A percentile compares a stretch with the other conserved stretches of the same genome.
Evolutionary conservation across 92 coral and sea anemone genomes (phyloP).

Genomic region (Parazoanthus atlanticus): DNA sequence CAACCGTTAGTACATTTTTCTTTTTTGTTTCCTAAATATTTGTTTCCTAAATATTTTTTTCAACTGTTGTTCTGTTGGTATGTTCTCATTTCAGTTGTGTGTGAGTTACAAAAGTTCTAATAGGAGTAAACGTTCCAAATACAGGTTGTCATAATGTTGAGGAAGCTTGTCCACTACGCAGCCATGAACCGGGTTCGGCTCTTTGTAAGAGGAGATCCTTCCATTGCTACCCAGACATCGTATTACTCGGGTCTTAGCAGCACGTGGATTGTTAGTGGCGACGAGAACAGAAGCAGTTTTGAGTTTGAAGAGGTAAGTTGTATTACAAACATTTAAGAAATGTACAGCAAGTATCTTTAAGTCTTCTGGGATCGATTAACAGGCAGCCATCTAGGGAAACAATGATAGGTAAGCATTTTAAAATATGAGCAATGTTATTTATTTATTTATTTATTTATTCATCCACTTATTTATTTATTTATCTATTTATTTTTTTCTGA

Average conservation of each 20-base stretch:
- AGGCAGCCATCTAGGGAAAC: too few relatives aligned
- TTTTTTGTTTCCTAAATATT: too few relatives aligned
- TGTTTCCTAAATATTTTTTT: too few relatives aligned
- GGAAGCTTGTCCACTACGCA: constrained; percentile 51
- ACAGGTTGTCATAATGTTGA: constrained; percentile 52
- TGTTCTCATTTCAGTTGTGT: too few relatives aligned
- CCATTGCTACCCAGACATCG: constrained; percentile 48
- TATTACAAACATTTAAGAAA: neutral
- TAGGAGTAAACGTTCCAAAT: neutral
- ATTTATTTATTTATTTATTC: too few relatives aligned
- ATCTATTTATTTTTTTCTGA: too few relatives aligned
- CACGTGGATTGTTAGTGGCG: constrained; percentile 64
- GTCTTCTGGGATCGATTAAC: neutral
- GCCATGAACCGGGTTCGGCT: constrained; percentile 60
- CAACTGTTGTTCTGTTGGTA: too few relatives aligned
- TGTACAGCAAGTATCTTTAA: neutral
- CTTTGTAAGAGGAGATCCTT: constrained; percentile 60
- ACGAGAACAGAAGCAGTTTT: constrained; percentile 52
- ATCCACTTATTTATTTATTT: too few relatives aligned
- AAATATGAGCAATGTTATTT: too few relatives aligned
- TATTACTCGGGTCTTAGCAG: constrained; percentile 51
- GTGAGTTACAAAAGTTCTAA: neutral
- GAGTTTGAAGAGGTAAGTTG: constrained; percentile 63
- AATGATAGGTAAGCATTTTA: too few relatives aligned
- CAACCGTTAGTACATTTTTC: too few relatives aligned